Base-by-base conservation (phyloP, 2,888 invertebrate species). In the Acronicta psi region DNA sequence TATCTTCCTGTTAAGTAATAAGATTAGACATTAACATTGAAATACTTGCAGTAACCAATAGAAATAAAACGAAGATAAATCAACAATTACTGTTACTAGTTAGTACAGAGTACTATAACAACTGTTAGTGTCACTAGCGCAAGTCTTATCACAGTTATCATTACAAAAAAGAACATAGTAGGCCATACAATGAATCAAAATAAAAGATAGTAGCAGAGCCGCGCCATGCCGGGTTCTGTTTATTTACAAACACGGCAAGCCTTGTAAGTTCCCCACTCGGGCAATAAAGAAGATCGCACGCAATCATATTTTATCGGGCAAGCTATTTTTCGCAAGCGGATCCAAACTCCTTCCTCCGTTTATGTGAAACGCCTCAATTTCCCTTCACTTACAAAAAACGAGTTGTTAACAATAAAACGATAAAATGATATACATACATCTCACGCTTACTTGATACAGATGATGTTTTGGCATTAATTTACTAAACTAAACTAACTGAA, bases 301-400 rank as follows among this genome's bases (percentile, higher is more conserved):
- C 88, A 91, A 92, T 92, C 91, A 92, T 92, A 91, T 91, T 90
- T 92, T 91, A 92, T 90, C 86, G 88, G 79, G 77, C 83, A 85
- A 86, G 88, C 85, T 83, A 85, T 89, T 88, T 87, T 82, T 82
- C 83, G 79, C 76, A 78, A 75, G 74, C 81, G 81, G 85, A 82
- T 81, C 73, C 75, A 65, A n/a, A 59, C 65, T 73, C 73, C 74
- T 66, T 72, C 67, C 74, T 60, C 64, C 78, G 78, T 84, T 85
- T 83, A 82, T 80, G 80, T 80, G 83, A 80, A 85, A 84, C 75
- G 80, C 80, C 83, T 86, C 87, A 82, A 87, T 86, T 87, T 84
- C 83, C 84, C 82, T 78, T 73, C 69, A 77, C 79, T 79, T 81
- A 83, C 85, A 85, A 82, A 82, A 82, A 89, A 86, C 79, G 75